A percentile compares a stretch with the other conserved stretches of the same genome.
phyloP scores from a whole-genome alignment of 2,888 invertebrate species.

The Cecidostiba fungosa region DNA sequence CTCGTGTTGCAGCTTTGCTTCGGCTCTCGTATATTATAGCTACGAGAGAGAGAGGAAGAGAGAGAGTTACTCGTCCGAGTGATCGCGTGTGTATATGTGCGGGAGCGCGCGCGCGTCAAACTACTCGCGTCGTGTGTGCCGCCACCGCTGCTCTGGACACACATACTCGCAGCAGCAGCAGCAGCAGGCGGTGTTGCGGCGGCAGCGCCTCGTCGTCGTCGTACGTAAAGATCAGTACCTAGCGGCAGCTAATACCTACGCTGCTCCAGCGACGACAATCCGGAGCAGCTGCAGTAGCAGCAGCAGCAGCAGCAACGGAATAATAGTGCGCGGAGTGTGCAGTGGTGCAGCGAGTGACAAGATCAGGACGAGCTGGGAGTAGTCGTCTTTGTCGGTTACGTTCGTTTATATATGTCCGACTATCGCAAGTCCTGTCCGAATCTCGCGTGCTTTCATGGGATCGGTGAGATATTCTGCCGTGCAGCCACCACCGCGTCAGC shows the following conservation, averaged over 20 bases:
- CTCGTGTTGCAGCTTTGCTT: background rate
- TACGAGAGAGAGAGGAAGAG: background rate
- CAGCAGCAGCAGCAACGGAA: background rate
- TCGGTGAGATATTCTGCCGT: slow-evolving; percentile 78
- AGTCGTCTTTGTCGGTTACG: background rate
- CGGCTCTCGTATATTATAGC: background rate
- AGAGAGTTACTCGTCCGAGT: background rate
- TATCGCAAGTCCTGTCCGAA: slow-evolving; percentile 79
- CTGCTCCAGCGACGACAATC: background rate
- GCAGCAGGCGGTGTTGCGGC: slow-evolving; percentile 5
- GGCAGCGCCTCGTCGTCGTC: slow-evolving; percentile 1
- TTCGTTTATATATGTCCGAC: slow-evolving; percentile 74
- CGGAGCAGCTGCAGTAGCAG: background rate
- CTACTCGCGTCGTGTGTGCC: slow-evolving; percentile 6
- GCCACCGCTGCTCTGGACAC: background rate
- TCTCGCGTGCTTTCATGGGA: slow-evolving; percentile 80
- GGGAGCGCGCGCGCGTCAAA: slow-evolving; percentile 1
- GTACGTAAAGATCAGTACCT: background rate
- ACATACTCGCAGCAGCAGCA: background rate
- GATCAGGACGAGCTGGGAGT: background rate
- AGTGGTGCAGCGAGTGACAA: background rate
- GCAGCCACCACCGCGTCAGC: slow-evolving; percentile 67
- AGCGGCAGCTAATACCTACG: background rate
- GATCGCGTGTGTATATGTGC: slow-evolving; percentile 31
- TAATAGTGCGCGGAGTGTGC: background rate